Conservation (phyloP, 92 coral and sea anemone species). For the Zoanthus gigantus region DNA sequence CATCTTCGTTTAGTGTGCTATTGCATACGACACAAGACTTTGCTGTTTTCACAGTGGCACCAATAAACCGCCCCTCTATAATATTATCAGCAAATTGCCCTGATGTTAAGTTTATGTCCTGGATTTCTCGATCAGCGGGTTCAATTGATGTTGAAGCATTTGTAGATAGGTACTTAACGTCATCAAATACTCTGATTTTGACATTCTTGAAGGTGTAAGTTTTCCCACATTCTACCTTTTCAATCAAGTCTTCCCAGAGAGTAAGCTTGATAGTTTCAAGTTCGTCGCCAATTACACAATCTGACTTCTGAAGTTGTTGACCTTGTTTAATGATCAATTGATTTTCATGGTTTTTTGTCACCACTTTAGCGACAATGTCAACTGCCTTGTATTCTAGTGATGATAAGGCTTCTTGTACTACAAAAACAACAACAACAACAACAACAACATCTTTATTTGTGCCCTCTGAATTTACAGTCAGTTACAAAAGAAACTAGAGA, state of each 20-base stretch:
- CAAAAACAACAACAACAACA: background rate
- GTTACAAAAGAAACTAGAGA: no score
- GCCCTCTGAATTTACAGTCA: no score
- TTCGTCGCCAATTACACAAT: slow-evolving; percentile 34
- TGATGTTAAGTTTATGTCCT: slow-evolving; percentile 48
- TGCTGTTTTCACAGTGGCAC: slow-evolving; percentile 36
- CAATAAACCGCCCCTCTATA: slow-evolving; percentile 45
- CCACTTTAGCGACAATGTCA: slow-evolving; percentile 13
- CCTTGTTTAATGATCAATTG: slow-evolving; percentile 33
- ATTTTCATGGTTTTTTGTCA: slow-evolving; percentile 24
- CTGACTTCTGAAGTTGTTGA: slow-evolving; percentile 12
- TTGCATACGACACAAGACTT: slow-evolving; percentile 56
- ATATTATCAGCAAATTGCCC: slow-evolving; percentile 38
- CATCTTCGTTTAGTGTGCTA: slow-evolving; percentile 38
- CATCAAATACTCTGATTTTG: slow-evolving; percentile 32
- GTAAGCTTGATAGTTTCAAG: slow-evolving; percentile 27
- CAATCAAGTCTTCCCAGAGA: slow-evolving; percentile 44
- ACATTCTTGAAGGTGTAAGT: slow-evolving; percentile 31
- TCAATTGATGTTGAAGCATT: slow-evolving; percentile 44
- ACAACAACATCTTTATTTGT: no score
- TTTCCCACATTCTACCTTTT: slow-evolving; percentile 32
- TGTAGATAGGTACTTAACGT: slow-evolving; percentile 37
- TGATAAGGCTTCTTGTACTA: slow-evolving; percentile 47
- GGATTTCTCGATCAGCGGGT: slow-evolving; percentile 37
- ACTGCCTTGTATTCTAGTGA: slow-evolving; percentile 12